Evolutionary conservation across 1,140 invertebrate species (phyloP).

Genomic region (Apis cerana): DNA sequence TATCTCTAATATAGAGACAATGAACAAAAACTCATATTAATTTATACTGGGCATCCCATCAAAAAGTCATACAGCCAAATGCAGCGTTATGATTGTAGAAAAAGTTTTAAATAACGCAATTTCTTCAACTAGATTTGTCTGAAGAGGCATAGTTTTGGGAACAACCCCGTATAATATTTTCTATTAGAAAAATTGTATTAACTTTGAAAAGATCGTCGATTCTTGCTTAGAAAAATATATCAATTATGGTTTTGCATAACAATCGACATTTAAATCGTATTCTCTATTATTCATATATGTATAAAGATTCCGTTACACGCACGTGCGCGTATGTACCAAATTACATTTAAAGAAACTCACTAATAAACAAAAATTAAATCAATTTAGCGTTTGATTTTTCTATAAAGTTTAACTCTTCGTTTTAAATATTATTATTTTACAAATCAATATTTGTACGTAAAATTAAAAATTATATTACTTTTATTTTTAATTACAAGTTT

Average conservation of each 20-base stretch:
- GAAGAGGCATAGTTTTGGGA: neutral
- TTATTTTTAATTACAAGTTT: too few relatives aligned
- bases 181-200: conserved; percentile 30
- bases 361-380: conserved; percentile 33
- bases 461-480: neutral
- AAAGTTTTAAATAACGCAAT: conserved; percentile 21
- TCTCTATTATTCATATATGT: conserved; percentile 10
- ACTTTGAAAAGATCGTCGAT: conserved; percentile 21
- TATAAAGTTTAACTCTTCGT: conserved; percentile 28
- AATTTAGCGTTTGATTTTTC: conserved; percentile 40
- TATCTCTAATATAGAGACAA: conserved; percentile 51
- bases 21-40: conserved; percentile 21
- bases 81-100: neutral
- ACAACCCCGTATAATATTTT: conserved; percentile 33
- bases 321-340: neutral
- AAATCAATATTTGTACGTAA: neutral
- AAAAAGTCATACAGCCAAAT: conserved; percentile 26
- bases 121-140: conserved; percentile 10
- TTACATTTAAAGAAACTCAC: conserved; percentile 7
- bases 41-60: conserved; percentile 23
- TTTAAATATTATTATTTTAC: neutral
- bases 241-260: conserved; percentile 13
- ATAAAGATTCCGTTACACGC: neutral
- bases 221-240: conserved; percentile 43
- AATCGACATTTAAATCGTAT: conserved; percentile 21